These are phyloP conservation scores for Parelbella ahira DNA, from an alignment of 2,888 invertebrate species.

Conservation along the genomic window DNA sequence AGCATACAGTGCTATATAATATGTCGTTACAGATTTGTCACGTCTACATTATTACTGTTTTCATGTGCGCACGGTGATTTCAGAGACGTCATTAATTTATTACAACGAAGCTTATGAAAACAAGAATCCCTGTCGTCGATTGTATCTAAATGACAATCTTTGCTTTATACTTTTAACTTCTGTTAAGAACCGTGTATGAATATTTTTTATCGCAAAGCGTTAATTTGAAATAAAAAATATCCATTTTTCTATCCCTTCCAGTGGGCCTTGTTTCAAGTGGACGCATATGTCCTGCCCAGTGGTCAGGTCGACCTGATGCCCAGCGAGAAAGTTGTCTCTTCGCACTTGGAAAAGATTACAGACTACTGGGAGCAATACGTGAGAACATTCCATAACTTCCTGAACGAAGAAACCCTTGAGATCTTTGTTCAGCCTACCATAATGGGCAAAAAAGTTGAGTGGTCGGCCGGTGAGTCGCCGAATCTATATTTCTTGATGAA, in stretches of 20 bases:
- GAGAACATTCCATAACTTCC: slow-evolving; percentile 84
- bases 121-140: too few relatives aligned
- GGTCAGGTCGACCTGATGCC: slow-evolving; percentile 80
- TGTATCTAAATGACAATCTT: too few relatives aligned
- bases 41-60: too few relatives aligned
- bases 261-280: slow-evolving; percentile 83
- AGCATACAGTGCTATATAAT: too few relatives aligned
- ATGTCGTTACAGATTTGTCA: too few relatives aligned
- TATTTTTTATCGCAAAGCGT: too few relatives aligned
- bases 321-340: slow-evolving; percentile 78
- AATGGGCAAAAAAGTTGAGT: slow-evolving; percentile 89
- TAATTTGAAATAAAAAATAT: too few relatives aligned
- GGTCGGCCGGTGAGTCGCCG: slow-evolving; percentile 87
- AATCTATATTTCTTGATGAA: slow-evolving; percentile 85
- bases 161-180: too few relatives aligned
- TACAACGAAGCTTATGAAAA: too few relatives aligned
- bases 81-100: too few relatives aligned
- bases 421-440: slow-evolving; percentile 91
- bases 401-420: slow-evolving; percentile 85
- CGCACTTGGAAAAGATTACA: slow-evolving; percentile 82
- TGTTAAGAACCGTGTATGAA: too few relatives aligned
- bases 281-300: slow-evolving; percentile 66
- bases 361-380: slow-evolving; percentile 85
- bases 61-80: too few relatives aligned
- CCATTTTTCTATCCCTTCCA: slow-evolving; percentile 65